Base-by-base conservation (phyloP, 2,113 vertebrate genomes). In the Hepsetus odoe region DNA sequence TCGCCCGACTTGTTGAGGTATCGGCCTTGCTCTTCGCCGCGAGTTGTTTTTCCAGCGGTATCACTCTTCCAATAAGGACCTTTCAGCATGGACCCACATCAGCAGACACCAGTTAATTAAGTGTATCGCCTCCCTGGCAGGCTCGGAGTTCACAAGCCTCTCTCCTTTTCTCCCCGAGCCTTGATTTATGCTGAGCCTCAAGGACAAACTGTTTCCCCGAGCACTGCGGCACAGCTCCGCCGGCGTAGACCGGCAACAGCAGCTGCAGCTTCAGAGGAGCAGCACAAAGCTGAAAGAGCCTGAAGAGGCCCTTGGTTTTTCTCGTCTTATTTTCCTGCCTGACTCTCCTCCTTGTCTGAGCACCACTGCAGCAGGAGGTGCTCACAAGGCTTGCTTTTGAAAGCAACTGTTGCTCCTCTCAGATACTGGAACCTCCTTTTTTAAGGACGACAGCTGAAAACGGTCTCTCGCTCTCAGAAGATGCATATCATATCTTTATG, bases 131-230 rank as follows among this genome's bases (percentile, higher is more conserved):
- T 83, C 76, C 7, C 69, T 71, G 83, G 74, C 79, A 76, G 64
- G 59, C 76, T 42, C 49, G 7, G 26, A 28, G 72, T 70, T 76
- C 49, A 55, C 13, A 51, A 18, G 55, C 74, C 58, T 58, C 64
- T 64, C 59, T 69, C 32, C 28, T 38, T 82, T 58, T 69, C 51
- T n/a, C n/a, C n/a, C 24, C 62, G 61, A 81, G 74, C 80, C 53
- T 35, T 83, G 74, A 79, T 83, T 88, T 83, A 83, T 71, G 80
- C 80, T 49, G 28, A 67, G 74, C 73, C 24, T 82, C 78, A 80
- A 85, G 83, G 85, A 87, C 81, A 40, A 78, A 51, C 62, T 78
- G 76, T 65, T 74, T 84, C 51, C 49, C 74, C 22, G 51, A 76
- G 67, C 76, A 65, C 74, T 69, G 69, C 81, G 14, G 64, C 70